Conservation (phyloP, 2,888 invertebrate genomes). For the Tyria jacobaeae region DNA sequence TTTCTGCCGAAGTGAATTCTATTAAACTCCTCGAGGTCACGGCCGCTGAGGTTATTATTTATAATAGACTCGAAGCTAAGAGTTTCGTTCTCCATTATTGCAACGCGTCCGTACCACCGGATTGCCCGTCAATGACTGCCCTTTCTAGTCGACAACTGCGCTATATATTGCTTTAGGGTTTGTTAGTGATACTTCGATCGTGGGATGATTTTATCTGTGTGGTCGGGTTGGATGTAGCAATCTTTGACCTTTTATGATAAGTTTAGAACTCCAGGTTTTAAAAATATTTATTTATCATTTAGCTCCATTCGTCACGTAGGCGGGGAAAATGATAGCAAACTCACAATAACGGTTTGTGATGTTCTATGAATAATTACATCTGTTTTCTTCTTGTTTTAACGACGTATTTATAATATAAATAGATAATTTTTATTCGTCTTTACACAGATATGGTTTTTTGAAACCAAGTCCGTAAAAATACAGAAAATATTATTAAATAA, state of each 20-base stretch:
- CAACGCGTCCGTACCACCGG: slow-evolving; percentile 39
- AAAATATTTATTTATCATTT: slow-evolving; percentile 72
- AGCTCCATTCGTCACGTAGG: slow-evolving; percentile 12
- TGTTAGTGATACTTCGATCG: slow-evolving; percentile 50
- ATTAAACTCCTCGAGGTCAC: slow-evolving; percentile 80
- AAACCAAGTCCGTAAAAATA: no score
- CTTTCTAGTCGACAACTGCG: slow-evolving; percentile 48
- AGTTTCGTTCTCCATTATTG: slow-evolving; percentile 78
- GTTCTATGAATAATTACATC: background rate
- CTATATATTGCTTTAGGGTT: slow-evolving; percentile 65
- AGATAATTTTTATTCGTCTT: no score
- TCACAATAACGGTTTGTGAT: background rate
- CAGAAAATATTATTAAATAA: no score
- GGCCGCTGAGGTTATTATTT: slow-evolving; percentile 75
- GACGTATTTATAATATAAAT: no score
- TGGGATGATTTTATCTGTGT: slow-evolving; percentile 63
- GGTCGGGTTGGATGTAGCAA: slow-evolving; percentile 59
- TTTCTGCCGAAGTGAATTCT: slow-evolving; percentile 79
- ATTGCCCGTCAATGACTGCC: slow-evolving; percentile 55
- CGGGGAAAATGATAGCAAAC: slow-evolving; percentile 6
- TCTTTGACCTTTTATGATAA: slow-evolving; percentile 76
- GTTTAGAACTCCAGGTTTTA: slow-evolving; percentile 57
- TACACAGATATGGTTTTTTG: no score
- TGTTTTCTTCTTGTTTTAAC: no score
- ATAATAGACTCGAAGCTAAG: slow-evolving; percentile 77